Evolutionary conservation across 1,140 invertebrate species (phyloP).

Genomic region (Drosophila busckii): DNA sequence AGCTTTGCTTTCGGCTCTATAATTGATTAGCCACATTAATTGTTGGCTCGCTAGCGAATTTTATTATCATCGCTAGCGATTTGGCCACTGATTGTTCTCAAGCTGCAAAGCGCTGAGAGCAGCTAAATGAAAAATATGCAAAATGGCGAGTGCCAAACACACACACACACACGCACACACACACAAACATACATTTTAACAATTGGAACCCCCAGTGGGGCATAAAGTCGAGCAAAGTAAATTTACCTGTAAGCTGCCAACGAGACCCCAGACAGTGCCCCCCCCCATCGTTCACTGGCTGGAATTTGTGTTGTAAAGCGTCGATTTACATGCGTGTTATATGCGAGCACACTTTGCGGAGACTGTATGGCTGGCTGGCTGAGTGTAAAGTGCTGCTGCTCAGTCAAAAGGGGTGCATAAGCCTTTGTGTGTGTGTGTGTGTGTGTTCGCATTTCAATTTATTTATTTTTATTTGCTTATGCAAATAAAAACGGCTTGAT

Average conservation of each 20-base stretch:
- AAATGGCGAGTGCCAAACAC: no score
- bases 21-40: conserved; percentile 18
- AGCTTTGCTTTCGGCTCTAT: conserved; percentile 50
- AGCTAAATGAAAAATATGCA: conserved; percentile 43
- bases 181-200: conserved; percentile 26
- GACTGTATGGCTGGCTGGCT: not conserved
- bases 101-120: conserved; percentile 1
- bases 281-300: no score
- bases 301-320: conserved; percentile 66
- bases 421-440: no score
- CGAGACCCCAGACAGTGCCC: conserved; percentile 37
- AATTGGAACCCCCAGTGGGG: no score
- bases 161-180: not conserved
- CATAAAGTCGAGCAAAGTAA: conserved; percentile 37
- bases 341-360: conserved; percentile 1
- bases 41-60: not conserved
- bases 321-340: conserved; percentile 67
- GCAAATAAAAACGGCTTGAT: conserved; percentile 69
- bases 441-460: conserved; percentile 53
- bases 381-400: conserved; percentile 15
- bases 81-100: no score
- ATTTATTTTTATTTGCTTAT: conserved; percentile 72
- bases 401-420: no score
- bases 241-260: conserved; percentile 58
- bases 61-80: not conserved